Conservation (phyloP, 1,140 invertebrate species). For the Stenopsyche tienmushanensis region DNA sequence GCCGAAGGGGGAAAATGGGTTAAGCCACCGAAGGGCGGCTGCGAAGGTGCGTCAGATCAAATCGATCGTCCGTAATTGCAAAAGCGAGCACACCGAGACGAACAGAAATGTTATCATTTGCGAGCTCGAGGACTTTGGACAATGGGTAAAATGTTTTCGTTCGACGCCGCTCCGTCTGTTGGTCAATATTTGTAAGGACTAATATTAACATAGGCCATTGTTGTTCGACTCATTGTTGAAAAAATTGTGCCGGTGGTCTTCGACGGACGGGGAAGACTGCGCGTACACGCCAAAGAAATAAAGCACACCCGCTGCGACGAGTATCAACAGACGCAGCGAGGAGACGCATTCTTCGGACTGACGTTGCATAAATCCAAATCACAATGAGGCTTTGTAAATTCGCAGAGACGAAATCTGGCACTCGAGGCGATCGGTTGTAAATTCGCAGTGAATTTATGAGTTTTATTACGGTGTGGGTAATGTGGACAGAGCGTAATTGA, state of each 20-base stretch:
- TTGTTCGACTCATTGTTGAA: conserved; percentile 7
- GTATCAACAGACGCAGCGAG: background rate
- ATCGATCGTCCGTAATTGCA: background rate
- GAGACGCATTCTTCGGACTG: too few relatives aligned
- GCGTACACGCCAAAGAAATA: background rate
- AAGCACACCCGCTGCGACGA: background rate
- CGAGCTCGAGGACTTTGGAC: background rate
- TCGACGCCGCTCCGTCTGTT: conserved; percentile 19
- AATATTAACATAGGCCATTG: conserved; percentile 18
- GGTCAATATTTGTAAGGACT: conserved; percentile 19
- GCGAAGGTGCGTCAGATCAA: background rate
- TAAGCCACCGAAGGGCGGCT: background rate
- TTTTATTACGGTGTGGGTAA: too few relatives aligned
- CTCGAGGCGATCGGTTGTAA: too few relatives aligned
- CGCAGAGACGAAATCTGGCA: too few relatives aligned
- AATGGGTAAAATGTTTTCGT: conserved; percentile 3
- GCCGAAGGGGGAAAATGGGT: background rate
- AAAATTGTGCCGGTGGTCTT: conserved; percentile 18
- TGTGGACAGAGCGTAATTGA: too few relatives aligned
- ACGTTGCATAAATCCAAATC: too few relatives aligned
- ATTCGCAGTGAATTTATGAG: too few relatives aligned
- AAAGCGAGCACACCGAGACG: background rate
- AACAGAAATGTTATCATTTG: background rate
- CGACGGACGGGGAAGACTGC: background rate
- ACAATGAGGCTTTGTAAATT: too few relatives aligned